These are phyloP conservation scores for Autographa gamma DNA, from an alignment of 2,888 invertebrate genomes.

Conservation along the genomic window DNA sequence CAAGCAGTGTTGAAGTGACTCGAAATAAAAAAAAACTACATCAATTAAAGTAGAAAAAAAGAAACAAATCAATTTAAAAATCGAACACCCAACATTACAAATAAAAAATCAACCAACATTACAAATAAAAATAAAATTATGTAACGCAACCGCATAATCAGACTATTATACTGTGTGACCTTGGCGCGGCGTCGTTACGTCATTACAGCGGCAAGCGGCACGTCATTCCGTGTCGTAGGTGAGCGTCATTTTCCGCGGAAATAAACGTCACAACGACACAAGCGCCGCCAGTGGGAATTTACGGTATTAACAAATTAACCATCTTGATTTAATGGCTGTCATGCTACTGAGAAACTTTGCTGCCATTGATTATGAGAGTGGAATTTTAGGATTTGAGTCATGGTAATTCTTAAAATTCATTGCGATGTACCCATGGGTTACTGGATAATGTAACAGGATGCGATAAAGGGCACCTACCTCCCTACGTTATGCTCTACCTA, in stretches of 20 bases:
- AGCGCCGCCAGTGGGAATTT: conserved; percentile 56
- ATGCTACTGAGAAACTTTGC: conserved; percentile 58
- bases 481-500: too few species aligned
- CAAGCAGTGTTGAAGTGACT: too few species aligned
- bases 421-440: background rate
- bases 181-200: conserved; percentile 61
- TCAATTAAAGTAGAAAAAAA: background rate
- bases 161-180: conserved; percentile 72
- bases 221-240: conserved; percentile 51
- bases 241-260: conserved; percentile 64
- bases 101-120: conserved; percentile 42
- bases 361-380: conserved; percentile 35
- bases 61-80: conserved; percentile 31
- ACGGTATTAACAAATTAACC: conserved; percentile 47
- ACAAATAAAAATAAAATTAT: conserved; percentile 64
- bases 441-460: background rate
- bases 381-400: conserved; percentile 48
- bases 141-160: conserved; percentile 71
- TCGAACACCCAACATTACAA: conserved; percentile 43
- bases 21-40: too few species aligned
- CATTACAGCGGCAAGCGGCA: conserved; percentile 18
- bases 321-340: conserved; percentile 44
- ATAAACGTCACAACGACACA: conserved; percentile 52
- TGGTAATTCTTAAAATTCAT: background rate
- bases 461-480: background rate